phyloP scores from a whole-genome alignment of 2,888 invertebrate species.

The Mythimna impura region DNA sequence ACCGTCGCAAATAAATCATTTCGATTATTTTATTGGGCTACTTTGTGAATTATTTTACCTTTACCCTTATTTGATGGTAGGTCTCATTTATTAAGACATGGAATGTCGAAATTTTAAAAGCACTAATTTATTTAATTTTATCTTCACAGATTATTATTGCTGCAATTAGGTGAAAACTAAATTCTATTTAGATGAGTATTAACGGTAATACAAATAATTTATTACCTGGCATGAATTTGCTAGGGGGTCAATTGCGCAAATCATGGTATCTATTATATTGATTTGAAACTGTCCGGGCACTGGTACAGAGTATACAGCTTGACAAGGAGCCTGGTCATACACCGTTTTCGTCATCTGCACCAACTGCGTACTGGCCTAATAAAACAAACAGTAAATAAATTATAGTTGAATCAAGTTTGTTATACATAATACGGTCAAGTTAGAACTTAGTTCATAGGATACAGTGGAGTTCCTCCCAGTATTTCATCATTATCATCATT shows the following conservation, averaged over 20 bases:
- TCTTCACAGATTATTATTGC: not conserved
- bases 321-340: not conserved
- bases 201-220: not conserved
- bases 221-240: not conserved
- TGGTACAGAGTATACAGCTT: not conserved
- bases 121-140: too few species aligned
- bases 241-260: not conserved
- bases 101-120: not conserved
- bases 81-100: not conserved
- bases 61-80: not conserved
- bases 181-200: not conserved
- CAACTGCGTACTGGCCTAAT: not conserved
- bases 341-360: not conserved
- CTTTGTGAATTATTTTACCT: not conserved
- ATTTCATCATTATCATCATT: too few species aligned
- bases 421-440: too few species aligned
- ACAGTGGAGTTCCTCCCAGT: too few species aligned
- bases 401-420: not conserved
- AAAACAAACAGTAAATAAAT: not conserved
- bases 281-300: not conserved
- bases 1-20: not conserved
- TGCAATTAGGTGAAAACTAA: not conserved
- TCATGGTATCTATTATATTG: not conserved
- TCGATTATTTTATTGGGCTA: not conserved
- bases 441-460: too few species aligned